phyloP scores from a whole-genome alignment of 2,797 vertebrate genomes.

The Lates japonicus region DNA sequence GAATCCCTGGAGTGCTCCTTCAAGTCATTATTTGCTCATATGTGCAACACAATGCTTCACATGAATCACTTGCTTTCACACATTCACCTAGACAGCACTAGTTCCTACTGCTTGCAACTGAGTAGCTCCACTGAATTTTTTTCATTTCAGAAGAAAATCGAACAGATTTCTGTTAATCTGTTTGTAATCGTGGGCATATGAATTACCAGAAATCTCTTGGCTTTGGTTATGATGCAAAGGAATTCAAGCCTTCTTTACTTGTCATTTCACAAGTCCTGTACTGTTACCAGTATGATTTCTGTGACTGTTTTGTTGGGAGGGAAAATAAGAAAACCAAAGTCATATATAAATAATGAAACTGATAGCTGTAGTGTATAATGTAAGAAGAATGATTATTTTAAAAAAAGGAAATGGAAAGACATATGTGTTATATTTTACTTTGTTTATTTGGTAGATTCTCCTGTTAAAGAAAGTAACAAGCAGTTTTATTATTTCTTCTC shows the following conservation, averaged over 20 bases:
- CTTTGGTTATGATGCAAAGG: constrained; percentile 42
- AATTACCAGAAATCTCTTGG: constrained; percentile 15
- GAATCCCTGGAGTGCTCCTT: background rate
- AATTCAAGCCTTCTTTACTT: constrained; percentile 29
- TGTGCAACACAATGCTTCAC: background rate
- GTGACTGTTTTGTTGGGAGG: background rate
- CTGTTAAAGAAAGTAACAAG: constrained; percentile 7
- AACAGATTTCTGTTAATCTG: background rate
- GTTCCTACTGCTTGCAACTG: background rate
- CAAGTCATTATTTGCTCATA: background rate
- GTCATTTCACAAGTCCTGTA: background rate
- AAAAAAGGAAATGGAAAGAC: background rate
- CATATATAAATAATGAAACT: background rate
- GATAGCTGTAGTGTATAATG: background rate
- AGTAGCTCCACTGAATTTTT: background rate
- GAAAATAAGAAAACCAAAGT: constrained; percentile 32
- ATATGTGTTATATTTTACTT: background rate
- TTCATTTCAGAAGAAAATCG: background rate
- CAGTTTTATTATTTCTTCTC: constrained; percentile 16
- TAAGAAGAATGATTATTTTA: background rate
- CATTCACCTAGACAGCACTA: background rate
- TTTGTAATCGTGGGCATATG: background rate
- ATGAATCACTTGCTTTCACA: background rate
- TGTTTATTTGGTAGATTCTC: background rate
- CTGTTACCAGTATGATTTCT: background rate